Base-by-base conservation (phyloP, 1,140 invertebrate species). In the Cotesia glomerata region DNA sequence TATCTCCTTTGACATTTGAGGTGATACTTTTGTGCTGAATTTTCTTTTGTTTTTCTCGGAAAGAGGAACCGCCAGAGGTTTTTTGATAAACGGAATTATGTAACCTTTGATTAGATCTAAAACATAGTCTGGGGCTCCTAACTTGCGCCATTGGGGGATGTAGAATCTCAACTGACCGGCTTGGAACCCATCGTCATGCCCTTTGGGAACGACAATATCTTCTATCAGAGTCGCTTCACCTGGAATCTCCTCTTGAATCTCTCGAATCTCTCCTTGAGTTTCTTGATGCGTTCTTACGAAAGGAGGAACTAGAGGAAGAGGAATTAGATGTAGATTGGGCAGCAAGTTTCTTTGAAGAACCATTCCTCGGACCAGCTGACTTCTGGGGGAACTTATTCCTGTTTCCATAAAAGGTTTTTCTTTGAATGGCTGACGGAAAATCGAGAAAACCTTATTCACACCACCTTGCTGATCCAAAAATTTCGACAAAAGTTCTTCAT, bases 1-100 rank as follows among this genome's bases (percentile, higher is more conserved):
- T 54, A 79, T 79, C 71, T 76, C 71, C 39, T 71, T 66, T 35
- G 75, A 72, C 76, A 80, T 78, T 13, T 61, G 51, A 36, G 63
- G 54, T 9, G 79, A 75, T 14, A 64, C 11, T 26, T 51, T 69
- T 35, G 78, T 79, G 49, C 69, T 56, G 69, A 77, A 81, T 18
- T 34, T 26, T 5, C 13, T 32, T 34, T 13, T 36, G 3, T 13
- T 34, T 63, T 36, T n/a, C 61, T 63, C 2, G 26, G 4, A 26
- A 32, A 63, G 36, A 3, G 61, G 26, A 8, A 39, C n/a, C 14
- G n/a, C 2, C 2, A 34, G 4, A 35, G 32, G 61, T 36, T 63
- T 63, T 63, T n/a, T n/a, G 32, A 13, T 34, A n/a, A 63, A 36
- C 35, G 35, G 7, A 7, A 36, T n/a, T n/a, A n/a, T n/a, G 18